Percentiles rank a stretch among this genome's conserved stretches.
phyloP scores from a whole-genome alignment of 1,140 invertebrate species.

The Philaenus spumarius region DNA sequence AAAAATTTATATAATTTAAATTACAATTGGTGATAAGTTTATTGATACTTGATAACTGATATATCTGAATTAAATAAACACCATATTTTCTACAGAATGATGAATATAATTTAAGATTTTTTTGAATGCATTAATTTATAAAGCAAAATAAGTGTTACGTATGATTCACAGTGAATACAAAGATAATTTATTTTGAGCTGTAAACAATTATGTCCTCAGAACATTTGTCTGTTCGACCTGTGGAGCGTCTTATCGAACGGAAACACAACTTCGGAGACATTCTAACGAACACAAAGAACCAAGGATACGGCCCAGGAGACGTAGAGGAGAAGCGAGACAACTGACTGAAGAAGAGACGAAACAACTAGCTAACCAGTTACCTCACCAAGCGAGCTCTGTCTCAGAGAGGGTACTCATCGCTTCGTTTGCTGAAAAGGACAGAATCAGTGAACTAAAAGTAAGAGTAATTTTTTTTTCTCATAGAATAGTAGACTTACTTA shows the following conservation, averaged over 20 bases:
- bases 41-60: no score
- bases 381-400: conserved; percentile 34
- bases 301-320: conserved; percentile 22
- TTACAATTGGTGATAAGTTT: no score
- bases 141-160: no score
- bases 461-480: no score
- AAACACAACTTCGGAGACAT: conserved; percentile 41
- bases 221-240: conserved; percentile 43
- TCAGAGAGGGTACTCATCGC: conserved; percentile 48
- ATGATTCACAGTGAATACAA: not conserved
- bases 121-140: no score
- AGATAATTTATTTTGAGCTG: not conserved
- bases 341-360: conserved; percentile 37
- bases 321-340: conserved; percentile 25
- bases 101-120: no score
- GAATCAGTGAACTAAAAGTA: conserved; percentile 28
- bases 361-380: conserved; percentile 31
- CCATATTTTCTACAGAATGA: no score
- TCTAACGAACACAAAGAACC: conserved; percentile 36
- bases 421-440: conserved; percentile 36
- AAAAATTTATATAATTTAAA: no score
- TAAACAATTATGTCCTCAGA: conserved; percentile 17
- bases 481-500: no score
- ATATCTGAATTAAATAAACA: no score
- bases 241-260: conserved; percentile 41